Base-by-base conservation (phyloP, 2,888 invertebrate species). In the Drosophila subsilvestris region DNA sequence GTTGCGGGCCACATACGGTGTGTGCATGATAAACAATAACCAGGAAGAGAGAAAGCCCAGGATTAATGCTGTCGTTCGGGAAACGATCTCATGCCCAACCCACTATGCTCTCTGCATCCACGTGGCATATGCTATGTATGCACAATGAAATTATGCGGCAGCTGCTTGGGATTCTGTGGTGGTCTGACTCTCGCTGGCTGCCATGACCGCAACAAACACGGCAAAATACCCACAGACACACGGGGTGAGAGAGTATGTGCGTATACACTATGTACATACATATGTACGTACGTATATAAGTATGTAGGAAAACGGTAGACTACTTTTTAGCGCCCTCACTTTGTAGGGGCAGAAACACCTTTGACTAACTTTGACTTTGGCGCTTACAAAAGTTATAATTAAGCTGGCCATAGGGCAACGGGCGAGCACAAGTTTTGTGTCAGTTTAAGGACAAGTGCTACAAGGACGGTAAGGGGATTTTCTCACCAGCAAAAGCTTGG, bases 61-160 rank as follows among this genome's bases (percentile, higher is more conserved):
- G 73, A 82, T 82, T 84, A 84, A 84, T 82, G 82, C 70, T 80
- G 83, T 73, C 80, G 79, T 72, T 83, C 76, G 74, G 79, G 66
- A 65, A 53, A 29, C 51, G 27, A 65, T 61, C 62, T 58, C 55
- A 51, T 22, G 47, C 49, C 51, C 32, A 3, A 20, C 49, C 42
- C 43, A 22, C 45, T 20, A 27, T 12, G 10, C 43, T 10, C 50
- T 7, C 7, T 27, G 10, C 27, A 47, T 17, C 63, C 70, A 20
- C 51, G 25, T 44, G 12, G 63, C 70, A 71, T 71, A 69, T 69
- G 70, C 69, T 37, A 69, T 63, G 70, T 63, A 70, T 63, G 27
- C 27, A 27, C 27, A 27, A 71, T 71, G 71, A 70, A 71, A 71
- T 71, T 71, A 71, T 71, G 71, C 54, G 71, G 43, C 71, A 71